These are phyloP conservation scores for Anser brachyrhynchus DNA, from an alignment of 2,113 vertebrate species.

Conservation along the genomic window DNA sequence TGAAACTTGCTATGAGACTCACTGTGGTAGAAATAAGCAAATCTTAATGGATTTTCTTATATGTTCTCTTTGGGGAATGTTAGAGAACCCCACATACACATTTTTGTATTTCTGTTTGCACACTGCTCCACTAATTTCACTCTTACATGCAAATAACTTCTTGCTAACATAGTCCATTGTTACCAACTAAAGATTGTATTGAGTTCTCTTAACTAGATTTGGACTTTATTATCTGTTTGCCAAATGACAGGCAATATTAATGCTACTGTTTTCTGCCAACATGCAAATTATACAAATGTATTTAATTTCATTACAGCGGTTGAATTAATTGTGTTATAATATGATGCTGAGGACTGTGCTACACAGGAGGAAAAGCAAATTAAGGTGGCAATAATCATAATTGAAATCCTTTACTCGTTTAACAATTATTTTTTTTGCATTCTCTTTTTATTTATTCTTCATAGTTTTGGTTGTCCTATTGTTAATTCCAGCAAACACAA, in stretches of 20 bases:
- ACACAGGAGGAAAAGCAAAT: constrained; percentile 30
- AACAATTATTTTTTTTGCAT: not conserved
- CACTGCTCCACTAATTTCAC: not conserved
- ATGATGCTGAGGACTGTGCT: not conserved
- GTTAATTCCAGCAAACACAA: constrained; percentile 48
- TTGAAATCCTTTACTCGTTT: constrained; percentile 40
- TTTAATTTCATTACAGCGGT: constrained; percentile 54
- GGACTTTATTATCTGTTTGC: constrained; percentile 29
- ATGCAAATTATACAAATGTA: constrained; percentile 40
- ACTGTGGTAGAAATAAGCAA: not conserved
- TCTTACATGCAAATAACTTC: not conserved
- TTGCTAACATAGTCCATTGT: not conserved
- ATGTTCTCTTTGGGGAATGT: not conserved
- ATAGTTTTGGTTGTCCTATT: constrained; percentile 32
- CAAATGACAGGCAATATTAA: not conserved
- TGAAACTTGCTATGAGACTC: not conserved
- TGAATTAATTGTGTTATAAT: constrained; percentile 56
- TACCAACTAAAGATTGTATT: constrained; percentile 1
- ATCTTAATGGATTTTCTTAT: not conserved
- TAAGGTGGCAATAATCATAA: constrained; percentile 49
- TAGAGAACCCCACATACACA: not conserved
- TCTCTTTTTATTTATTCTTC: constrained; percentile 6
- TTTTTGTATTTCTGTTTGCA: not conserved
- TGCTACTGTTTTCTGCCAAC: not conserved
- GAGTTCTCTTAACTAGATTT: constrained; percentile 37